phyloP scores from a whole-genome alignment of 2,888 invertebrate species.

The Andrena marginata region DNA sequence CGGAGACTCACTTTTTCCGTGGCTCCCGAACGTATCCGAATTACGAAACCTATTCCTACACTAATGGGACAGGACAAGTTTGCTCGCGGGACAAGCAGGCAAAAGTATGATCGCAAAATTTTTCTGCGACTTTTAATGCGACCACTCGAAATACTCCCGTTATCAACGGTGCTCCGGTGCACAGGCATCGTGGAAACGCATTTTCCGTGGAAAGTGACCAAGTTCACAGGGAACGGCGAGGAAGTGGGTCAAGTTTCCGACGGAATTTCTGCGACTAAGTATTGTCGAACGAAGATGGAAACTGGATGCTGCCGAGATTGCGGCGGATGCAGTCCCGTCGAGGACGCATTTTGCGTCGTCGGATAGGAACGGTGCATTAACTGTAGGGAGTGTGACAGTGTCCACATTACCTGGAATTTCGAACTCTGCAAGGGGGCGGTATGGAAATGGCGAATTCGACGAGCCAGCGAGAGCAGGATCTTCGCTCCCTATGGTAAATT shows the following conservation, averaged over 20 bases:
- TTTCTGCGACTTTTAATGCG: too few relatives aligned
- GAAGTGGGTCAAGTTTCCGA: conserved; percentile 25
- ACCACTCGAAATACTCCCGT: too few relatives aligned
- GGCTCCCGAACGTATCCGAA: too few relatives aligned
- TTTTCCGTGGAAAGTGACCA: conserved; percentile 25
- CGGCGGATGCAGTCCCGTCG: conserved; percentile 15
- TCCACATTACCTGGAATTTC: conserved; percentile 15
- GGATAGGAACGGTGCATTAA: conserved; percentile 7
- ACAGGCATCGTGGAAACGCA: conserved; percentile 9
- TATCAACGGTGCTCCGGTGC: too few relatives aligned
- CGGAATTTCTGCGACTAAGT: conserved; percentile 10
- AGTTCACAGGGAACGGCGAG: background rate
- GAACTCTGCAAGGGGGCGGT: background rate
- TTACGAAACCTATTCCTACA: too few relatives aligned
- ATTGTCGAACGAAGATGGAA: conserved; percentile 30
- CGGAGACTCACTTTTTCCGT: too few relatives aligned
- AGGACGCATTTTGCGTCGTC: conserved; percentile 17
- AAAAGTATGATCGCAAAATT: too few relatives aligned
- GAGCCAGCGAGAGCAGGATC: background rate
- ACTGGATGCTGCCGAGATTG: conserved; percentile 25
- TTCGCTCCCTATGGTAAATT: background rate
- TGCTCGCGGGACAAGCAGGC: too few relatives aligned
- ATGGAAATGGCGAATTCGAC: background rate
- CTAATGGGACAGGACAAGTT: too few relatives aligned
- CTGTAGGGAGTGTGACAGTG: background rate